These are phyloP conservation scores for Drosophila ambigua DNA, from an alignment of 1,140 invertebrate species.

Conservation along the genomic window DNA sequence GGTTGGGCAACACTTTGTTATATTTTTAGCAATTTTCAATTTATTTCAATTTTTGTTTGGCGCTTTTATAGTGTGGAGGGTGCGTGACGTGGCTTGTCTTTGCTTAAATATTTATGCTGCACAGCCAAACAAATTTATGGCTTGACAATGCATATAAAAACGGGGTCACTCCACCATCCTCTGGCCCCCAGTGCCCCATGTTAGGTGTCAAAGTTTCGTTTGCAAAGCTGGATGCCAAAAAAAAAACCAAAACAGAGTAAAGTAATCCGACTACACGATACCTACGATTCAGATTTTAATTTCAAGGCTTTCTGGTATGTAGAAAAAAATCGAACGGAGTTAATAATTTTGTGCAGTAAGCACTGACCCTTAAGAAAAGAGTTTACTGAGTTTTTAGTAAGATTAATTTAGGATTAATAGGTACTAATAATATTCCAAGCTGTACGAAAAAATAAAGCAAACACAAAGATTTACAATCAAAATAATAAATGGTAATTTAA, in stretches of 20 bases:
- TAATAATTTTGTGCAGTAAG: background rate
- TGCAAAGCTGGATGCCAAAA: background rate
- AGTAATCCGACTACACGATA: constrained; percentile 6
- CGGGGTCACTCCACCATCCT: constrained; percentile 42
- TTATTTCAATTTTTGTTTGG: constrained; percentile 74
- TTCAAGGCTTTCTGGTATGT: background rate
- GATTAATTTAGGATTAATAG: too few relatives aligned
- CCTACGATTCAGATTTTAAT: background rate
- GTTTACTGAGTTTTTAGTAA: too few relatives aligned
- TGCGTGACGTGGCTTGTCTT: constrained; percentile 62
- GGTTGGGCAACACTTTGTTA: constrained; percentile 51
- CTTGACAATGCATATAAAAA: constrained; percentile 52
- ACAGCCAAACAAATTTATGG: constrained; percentile 76
- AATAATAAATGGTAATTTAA: background rate
- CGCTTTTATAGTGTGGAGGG: constrained; percentile 62
- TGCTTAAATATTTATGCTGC: constrained; percentile 70
- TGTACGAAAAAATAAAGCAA: too few relatives aligned
- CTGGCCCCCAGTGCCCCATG: constrained; percentile 9
- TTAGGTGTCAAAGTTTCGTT: constrained; percentile 58
- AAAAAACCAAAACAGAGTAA: constrained; percentile 7
- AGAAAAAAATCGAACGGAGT: constrained; percentile 3
- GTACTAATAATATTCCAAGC: too few relatives aligned
- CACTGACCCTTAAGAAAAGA: too few relatives aligned
- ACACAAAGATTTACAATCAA: background rate
- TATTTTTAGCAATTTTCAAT: constrained; percentile 74